phyloP scores from a whole-genome alignment of 2,888 invertebrate species.

The Melangyna quadrimaculata region DNA sequence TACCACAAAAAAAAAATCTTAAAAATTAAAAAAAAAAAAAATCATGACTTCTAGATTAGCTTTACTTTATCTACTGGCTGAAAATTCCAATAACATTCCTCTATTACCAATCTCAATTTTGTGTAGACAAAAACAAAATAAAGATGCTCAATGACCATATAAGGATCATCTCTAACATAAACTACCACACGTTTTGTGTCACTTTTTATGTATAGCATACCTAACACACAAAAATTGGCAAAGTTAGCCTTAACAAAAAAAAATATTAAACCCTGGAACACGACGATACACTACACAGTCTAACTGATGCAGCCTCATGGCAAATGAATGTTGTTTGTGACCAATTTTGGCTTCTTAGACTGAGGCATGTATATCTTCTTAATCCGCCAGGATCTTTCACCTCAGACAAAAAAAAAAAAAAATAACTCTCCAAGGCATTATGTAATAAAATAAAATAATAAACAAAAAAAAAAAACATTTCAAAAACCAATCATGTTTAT shows the following conservation, averaged over 20 bases:
- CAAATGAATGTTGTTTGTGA: conserved; percentile 59
- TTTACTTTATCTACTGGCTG: neutral
- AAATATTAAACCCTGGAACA: conserved; percentile 28
- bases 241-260: conserved; percentile 36
- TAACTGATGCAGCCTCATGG: conserved; percentile 1
- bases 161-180: conserved; percentile 39
- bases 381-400: conserved; percentile 61
- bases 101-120: neutral
- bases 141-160: conserved; percentile 57
- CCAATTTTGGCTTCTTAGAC: conserved; percentile 45
- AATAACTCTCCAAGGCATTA: conserved; percentile 25
- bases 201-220: conserved; percentile 23
- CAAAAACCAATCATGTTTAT: conserved; percentile 23
- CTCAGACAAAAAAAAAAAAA: conserved; percentile 8
- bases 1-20: neutral
- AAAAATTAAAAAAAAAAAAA: neutral
- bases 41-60: neutral
- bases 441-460: conserved; percentile 7
- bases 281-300: conserved; percentile 16
- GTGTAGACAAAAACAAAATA: conserved; percentile 11
- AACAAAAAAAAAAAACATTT: neutral
- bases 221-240: conserved; percentile 9
- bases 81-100: neutral
- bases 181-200: conserved; percentile 65
- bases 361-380: conserved; percentile 46